phyloP scores from a whole-genome alignment of 2,797 vertebrate species.

The Vireo griseus region DNA sequence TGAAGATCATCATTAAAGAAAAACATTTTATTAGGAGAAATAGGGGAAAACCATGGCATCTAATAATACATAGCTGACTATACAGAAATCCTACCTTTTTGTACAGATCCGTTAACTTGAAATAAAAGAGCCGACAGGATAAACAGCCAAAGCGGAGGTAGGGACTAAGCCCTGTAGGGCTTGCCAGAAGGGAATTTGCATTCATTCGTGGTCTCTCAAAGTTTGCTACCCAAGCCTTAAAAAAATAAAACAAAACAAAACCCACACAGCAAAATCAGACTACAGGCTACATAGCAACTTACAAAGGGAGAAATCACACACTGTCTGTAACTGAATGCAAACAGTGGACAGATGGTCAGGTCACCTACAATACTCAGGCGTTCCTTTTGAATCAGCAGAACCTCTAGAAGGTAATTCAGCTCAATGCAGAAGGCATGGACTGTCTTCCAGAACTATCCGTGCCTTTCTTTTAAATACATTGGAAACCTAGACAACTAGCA shows the following conservation, averaged over 20 bases:
- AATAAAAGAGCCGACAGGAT: conserved; percentile 93
- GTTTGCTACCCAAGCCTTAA: conserved; percentile 92
- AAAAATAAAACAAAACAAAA: background rate
- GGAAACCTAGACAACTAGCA: background rate
- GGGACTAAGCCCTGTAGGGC: conserved; percentile 91
- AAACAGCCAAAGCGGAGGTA: conserved; percentile 95
- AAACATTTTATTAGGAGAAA: background rate
- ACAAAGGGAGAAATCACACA: background rate
- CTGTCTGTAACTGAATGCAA: background rate
- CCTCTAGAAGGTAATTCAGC: background rate
- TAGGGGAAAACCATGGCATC: background rate
- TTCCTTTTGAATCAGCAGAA: background rate
- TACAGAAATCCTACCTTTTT: conserved; percentile 81
- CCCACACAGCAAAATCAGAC: background rate
- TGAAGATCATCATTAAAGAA: conserved; percentile 57
- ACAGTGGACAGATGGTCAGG: background rate
- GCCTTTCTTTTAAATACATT: background rate
- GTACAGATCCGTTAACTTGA: conserved; percentile 93
- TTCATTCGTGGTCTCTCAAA: conserved; percentile 94
- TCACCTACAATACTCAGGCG: rapidly evolving
- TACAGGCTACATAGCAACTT: background rate
- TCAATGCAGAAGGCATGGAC: background rate
- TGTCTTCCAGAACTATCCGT: background rate
- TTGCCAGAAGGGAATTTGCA: conserved; percentile 90
- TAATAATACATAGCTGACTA: background rate